Evolutionary conservation across 2,113 vertebrate genomes (phyloP).

Genomic region (Platichthys stellatus): DNA sequence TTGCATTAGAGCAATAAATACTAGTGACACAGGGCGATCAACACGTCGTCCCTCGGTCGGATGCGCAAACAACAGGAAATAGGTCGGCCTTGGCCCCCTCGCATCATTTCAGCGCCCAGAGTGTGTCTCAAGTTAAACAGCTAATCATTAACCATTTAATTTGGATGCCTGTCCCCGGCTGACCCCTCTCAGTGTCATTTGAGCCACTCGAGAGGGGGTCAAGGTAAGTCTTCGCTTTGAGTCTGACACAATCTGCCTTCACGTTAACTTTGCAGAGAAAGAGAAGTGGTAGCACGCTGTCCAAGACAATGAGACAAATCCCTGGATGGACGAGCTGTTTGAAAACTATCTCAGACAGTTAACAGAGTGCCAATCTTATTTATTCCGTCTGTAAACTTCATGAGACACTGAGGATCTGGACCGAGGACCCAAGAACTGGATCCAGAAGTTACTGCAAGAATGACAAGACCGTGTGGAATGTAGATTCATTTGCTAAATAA

Average conservation of each 20-base stretch:
- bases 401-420: too few species aligned
- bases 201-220: slow-evolving; percentile 27
- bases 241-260: slow-evolving; percentile 5
- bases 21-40: slow-evolving; percentile 61
- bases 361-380: too few species aligned
- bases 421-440: too few species aligned
- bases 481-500: too few species aligned
- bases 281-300: neutral
- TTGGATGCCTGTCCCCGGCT: slow-evolving; percentile 60
- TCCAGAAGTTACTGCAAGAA: too few species aligned
- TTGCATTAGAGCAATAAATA: slow-evolving; percentile 60
- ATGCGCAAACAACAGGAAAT: slow-evolving; percentile 48
- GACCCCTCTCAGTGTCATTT: slow-evolving; percentile 51
- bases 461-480: neutral
- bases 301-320: neutral
- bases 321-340: neutral
- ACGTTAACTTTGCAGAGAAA: neutral
- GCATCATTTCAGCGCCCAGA: slow-evolving; percentile 49
- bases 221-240: slow-evolving; percentile 34
- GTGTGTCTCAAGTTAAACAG: slow-evolving; percentile 51
- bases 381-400: too few species aligned
- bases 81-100: slow-evolving; percentile 48
- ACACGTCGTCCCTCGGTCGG: slow-evolving; percentile 30
- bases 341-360: neutral
- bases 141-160: slow-evolving; percentile 72